phyloP scores from a whole-genome alignment of 2,797 vertebrate species.

The Lepus townsendii region DNA sequence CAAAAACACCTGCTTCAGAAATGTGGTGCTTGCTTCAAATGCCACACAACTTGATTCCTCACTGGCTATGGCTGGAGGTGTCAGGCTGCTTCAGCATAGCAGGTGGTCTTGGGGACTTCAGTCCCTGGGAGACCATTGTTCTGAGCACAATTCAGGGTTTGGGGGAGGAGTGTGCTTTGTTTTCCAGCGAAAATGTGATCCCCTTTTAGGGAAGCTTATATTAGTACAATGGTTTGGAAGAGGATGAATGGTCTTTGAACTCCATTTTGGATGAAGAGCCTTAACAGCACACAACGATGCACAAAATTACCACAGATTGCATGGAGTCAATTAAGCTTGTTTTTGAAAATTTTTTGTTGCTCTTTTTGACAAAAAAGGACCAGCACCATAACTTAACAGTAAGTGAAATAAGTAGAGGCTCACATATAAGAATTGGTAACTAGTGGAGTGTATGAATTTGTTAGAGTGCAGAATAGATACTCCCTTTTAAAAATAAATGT shows the following conservation, averaged over 20 bases:
- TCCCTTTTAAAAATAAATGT: background rate
- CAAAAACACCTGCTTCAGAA: slow-evolving; percentile 7
- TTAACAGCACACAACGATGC: background rate
- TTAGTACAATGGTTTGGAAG: too few relatives aligned
- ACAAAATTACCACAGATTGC: slow-evolving; percentile 45
- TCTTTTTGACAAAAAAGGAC: background rate
- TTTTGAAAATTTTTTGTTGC: background rate
- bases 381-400: background rate
- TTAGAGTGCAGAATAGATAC: background rate
- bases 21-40: slow-evolving; percentile 23
- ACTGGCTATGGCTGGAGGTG: background rate
- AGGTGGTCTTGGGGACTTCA: background rate
- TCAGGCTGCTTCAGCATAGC: background rate
- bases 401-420: background rate
- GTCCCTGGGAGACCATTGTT: background rate
- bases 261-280: background rate
- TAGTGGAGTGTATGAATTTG: background rate
- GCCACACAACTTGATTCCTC: background rate
- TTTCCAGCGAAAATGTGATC: background rate
- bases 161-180: background rate
- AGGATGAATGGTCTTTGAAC: too few relatives aligned
- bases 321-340: slow-evolving; percentile 14
- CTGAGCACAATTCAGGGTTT: background rate
- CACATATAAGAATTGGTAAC: background rate
- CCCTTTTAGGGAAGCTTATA: background rate